These are phyloP conservation scores for Pachycephala philippinensis DNA, from an alignment of 2,113 vertebrate genomes.

Conservation along the genomic window DNA sequence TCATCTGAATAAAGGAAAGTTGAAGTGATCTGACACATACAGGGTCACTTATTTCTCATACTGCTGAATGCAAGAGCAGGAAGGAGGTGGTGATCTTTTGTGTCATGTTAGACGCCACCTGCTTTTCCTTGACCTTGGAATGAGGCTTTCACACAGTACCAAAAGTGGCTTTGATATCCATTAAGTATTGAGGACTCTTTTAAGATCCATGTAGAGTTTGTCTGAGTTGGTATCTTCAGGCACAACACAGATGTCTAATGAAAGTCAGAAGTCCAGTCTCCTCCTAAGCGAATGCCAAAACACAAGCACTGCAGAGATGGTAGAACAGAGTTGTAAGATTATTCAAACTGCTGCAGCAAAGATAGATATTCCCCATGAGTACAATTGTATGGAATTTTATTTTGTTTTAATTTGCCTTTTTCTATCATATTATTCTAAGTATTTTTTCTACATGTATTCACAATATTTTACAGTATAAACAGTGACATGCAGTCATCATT, in stretches of 20 bases:
- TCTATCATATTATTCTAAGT: not conserved
- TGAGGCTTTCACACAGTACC: not conserved
- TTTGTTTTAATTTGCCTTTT: not conserved
- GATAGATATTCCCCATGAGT: not conserved
- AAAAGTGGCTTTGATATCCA: not conserved
- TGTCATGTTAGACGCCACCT: fast-evolving
- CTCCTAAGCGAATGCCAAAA: not conserved
- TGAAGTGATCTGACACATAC: not conserved
- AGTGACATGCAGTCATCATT: not conserved
- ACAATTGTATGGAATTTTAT: not conserved
- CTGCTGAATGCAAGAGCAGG: not conserved
- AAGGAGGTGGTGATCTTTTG: not conserved
- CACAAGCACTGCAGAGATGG: not conserved
- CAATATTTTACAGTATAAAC: not conserved
- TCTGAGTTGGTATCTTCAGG: not conserved
- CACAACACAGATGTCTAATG: not conserved
- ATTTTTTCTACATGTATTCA: not conserved
- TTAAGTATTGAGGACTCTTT: not conserved
- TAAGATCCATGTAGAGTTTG: not conserved
- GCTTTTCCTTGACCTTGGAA: not conserved
- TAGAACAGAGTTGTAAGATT: not conserved
- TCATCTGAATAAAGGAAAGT: not conserved
- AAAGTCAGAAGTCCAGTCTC: not conserved
- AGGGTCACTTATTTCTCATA: not conserved
- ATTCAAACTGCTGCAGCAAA: not conserved